Conservation (phyloP, 2,797 vertebrate genomes). For the Hoplostethus atlanticus region DNA sequence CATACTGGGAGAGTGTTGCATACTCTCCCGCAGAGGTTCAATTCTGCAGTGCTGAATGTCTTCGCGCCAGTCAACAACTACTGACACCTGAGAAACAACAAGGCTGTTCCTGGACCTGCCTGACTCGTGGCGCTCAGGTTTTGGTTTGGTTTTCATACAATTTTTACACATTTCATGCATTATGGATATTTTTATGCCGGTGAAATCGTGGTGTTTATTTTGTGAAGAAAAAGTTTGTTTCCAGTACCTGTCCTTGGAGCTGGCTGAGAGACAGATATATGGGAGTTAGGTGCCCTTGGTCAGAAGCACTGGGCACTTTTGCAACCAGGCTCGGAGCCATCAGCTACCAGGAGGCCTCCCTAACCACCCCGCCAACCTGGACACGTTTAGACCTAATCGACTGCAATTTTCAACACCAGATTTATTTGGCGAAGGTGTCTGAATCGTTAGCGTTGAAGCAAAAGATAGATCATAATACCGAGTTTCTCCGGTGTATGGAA, state of each 20-base stretch:
- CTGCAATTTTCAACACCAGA: background rate
- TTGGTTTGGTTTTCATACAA: constrained; percentile 48
- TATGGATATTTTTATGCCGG: constrained; percentile 42
- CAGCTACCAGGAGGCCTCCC: background rate
- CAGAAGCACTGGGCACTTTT: constrained; percentile 2
- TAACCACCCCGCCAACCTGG: background rate
- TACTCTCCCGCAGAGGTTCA: background rate
- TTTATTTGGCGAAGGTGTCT: background rate
- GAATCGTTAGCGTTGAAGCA: background rate
- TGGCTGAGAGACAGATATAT: constrained; percentile 3
- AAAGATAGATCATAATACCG: constrained; percentile 15
- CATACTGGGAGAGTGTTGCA: no score
- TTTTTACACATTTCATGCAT: constrained; percentile 56
- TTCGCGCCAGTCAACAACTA: constrained; percentile 54
- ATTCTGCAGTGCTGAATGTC: constrained; percentile 6
- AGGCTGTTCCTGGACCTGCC: constrained; percentile 25
- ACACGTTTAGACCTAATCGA: no score
- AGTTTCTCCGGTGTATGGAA: constrained; percentile 27
- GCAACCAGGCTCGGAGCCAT: background rate
- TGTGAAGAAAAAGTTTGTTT: background rate
- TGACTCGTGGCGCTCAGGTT: background rate
- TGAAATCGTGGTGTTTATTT: constrained; percentile 20
- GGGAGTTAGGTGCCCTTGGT: constrained; percentile 8
- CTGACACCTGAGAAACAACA: constrained; percentile 45
- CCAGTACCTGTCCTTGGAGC: background rate